Percentiles rank a stretch among this genome's conserved stretches.
phyloP scores from a whole-genome alignment of 92 coral and sea anemone genomes.

The Siderastrea siderea region DNA sequence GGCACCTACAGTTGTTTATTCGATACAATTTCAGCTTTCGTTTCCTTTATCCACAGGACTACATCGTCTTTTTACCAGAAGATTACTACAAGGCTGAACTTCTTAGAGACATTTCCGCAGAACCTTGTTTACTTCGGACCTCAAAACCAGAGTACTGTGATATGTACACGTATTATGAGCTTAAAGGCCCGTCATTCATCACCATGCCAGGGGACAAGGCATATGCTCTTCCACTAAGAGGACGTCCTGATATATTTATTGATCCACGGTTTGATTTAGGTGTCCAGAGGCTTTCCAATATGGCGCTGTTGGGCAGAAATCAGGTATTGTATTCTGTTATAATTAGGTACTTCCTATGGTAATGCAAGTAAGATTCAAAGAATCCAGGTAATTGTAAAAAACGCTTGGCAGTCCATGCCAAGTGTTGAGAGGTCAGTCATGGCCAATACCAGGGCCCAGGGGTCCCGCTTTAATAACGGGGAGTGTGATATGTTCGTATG shows the following conservation, averaged over 20 bases:
- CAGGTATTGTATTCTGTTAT: slow-evolving; percentile 44
- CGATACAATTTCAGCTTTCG: neutral
- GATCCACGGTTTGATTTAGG: slow-evolving; percentile 55
- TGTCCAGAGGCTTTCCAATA: slow-evolving; percentile 32
- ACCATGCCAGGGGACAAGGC: slow-evolving; percentile 61
- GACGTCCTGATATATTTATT: slow-evolving; percentile 32
- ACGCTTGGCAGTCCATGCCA: no score
- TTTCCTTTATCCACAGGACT: slow-evolving; percentile 71
- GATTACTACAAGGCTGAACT: slow-evolving; percentile 91
- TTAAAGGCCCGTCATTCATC: slow-evolving; percentile 45
- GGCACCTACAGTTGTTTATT: neutral
- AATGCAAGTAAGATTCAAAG: neutral
- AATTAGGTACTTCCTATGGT: neutral
- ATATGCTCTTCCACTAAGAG: slow-evolving; percentile 38
- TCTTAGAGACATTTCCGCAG: slow-evolving; percentile 58
- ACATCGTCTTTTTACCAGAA: slow-evolving; percentile 89
- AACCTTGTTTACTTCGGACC: slow-evolving; percentile 71
- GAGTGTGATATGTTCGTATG: neutral
- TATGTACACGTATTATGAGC: slow-evolving; percentile 69
- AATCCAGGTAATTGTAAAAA: neutral
- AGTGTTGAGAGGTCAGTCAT: no score
- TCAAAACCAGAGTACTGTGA: slow-evolving; percentile 65
- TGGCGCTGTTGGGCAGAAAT: slow-evolving; percentile 67
- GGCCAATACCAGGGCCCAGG: no score
- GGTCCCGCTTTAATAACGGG: neutral